Base-by-base conservation (phyloP, 2,888 invertebrate genomes). In the Phortica magna region DNA sequence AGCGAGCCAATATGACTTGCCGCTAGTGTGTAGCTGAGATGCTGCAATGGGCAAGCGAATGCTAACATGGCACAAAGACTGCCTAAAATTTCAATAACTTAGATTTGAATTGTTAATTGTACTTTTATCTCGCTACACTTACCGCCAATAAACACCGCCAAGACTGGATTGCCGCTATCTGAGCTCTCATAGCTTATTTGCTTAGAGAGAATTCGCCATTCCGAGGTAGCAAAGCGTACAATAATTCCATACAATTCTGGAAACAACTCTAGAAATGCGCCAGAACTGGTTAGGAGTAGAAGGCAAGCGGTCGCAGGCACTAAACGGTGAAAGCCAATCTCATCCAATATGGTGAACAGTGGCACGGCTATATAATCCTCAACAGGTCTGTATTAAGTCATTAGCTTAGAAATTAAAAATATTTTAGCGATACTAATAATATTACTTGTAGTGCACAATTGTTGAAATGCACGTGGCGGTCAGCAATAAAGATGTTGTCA, bases 31-130 rank as follows among this genome's bases (percentile, higher is more conserved):
- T 93, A 92, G 61, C 92, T 92, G 39, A 94, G 89, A 84, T 93
- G 93, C 76, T 93, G 92, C 79, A 94, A 82, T 1, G 94, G 94
- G 81, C 94, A 94, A 57, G 93, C 93, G 83, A 94, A 94, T 4
- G 94, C 93, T 78, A 94, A 83, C 89, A 94, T 93, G 68, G 93
- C 93, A 64, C 93, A 93, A 48, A 94, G 88, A 79, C 93, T 93
- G 74, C 94, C 93, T 92, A 64, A 77, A 77, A 39, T 41, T 65
- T 31, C 19, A 59, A n/a, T 61, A 22, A 12, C 2, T 4, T 31
- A 14, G 17, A 39, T 31, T 31, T 64, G 3, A 9, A 6, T 19
- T 48, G 9, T 22, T 14, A 31, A n/a, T 59, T 59, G 0, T 59
- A n/a, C 22, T 67, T 12, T 1, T 17, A 31, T 14, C 70, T 57